Conservation (phyloP, 2,888 invertebrate species). For the Metallyticus violacea region DNA sequence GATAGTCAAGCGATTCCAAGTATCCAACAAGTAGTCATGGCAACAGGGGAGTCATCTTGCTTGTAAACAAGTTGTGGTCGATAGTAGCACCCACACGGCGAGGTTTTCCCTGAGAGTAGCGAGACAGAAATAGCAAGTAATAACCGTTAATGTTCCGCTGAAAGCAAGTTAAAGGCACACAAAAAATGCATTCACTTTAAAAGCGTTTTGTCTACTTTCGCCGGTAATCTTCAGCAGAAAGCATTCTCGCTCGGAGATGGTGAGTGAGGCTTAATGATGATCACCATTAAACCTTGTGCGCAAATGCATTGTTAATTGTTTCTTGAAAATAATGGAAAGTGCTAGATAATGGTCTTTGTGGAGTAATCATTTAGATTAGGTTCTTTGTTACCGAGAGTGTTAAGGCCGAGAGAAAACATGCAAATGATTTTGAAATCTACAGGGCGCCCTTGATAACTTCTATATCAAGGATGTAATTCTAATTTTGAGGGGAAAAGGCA, state of each 20-base stretch:
- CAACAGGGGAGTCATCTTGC: neutral
- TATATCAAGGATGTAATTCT: too few species aligned
- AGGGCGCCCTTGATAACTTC: too few species aligned
- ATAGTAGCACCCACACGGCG: neutral
- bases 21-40: neutral
- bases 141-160: neutral
- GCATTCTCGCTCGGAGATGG: neutral
- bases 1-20: neutral
- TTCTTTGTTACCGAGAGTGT: too few species aligned
- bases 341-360: neutral
- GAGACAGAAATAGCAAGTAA: neutral
- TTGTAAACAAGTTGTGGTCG: neutral
- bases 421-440: too few species aligned
- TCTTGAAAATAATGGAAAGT: neutral
- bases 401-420: too few species aligned
- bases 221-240: neutral
- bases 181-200: neutral
- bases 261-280: neutral
- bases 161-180: neutral
- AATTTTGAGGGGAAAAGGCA: too few species aligned
- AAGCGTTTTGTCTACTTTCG: neutral
- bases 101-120: neutral
- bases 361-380: too few species aligned
- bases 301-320: neutral
- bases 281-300: neutral